Evolutionary conservation across 2,888 invertebrate genomes (phyloP).

Genomic region (Cryptus armator): DNA sequence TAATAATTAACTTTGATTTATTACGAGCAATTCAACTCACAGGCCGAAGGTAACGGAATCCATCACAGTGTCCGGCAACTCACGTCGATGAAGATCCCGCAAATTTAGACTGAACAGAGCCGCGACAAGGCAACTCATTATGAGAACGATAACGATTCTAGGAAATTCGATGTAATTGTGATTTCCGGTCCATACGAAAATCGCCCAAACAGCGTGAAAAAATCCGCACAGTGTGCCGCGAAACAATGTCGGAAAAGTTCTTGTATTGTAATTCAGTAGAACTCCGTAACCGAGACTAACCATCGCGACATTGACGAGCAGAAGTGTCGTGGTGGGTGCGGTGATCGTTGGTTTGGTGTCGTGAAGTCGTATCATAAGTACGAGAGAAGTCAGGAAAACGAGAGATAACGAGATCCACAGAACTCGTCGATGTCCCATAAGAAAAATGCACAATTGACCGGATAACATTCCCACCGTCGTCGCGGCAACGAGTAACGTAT

Average conservation of each 20-base stretch:
- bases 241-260: constrained; percentile 71
- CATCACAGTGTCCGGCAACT: constrained; percentile 71
- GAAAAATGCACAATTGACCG: constrained; percentile 68
- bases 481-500: constrained; percentile 60
- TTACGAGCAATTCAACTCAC: constrained; percentile 51
- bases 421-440: constrained; percentile 70
- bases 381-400: constrained; percentile 66
- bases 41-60: constrained; percentile 66
- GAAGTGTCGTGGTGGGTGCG: constrained; percentile 69
- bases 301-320: constrained; percentile 65
- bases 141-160: constrained; percentile 56
- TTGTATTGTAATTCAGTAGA: constrained; percentile 69
- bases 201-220: constrained; percentile 66
- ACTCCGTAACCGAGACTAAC: constrained; percentile 71
- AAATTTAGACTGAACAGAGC: constrained; percentile 69
- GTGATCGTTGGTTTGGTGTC: constrained; percentile 62
- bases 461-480: constrained; percentile 65
- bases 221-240: constrained; percentile 70
- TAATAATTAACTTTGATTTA: too few species aligned
- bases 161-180: constrained; percentile 68
- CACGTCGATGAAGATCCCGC: constrained; percentile 66
- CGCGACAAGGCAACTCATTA: constrained; percentile 68
- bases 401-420: constrained; percentile 67
- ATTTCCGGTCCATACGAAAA: constrained; percentile 71
- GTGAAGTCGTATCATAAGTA: constrained; percentile 65